Percentiles rank a stretch among this genome's conserved stretches.
phyloP scores from a whole-genome alignment of 2,113 vertebrate genomes.

The Rhineura floridana region DNA sequence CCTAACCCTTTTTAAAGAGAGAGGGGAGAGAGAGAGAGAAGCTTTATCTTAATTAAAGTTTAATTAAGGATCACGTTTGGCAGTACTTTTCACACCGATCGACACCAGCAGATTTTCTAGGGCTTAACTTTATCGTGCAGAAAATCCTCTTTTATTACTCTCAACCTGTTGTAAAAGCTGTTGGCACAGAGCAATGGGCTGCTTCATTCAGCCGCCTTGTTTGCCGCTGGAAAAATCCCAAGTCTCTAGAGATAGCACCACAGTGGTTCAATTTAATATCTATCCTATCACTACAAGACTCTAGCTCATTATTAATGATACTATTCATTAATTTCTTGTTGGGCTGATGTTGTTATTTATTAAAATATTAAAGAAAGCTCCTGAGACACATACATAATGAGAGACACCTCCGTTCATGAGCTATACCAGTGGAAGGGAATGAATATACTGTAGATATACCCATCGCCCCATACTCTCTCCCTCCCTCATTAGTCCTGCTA shows the following conservation, averaged over 20 bases:
- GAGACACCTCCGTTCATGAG: slow-evolving; percentile 86
- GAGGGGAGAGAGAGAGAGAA: slow-evolving; percentile 72
- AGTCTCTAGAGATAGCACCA: slow-evolving; percentile 96
- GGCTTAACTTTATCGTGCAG: slow-evolving; percentile 99
- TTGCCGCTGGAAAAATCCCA: slow-evolving; percentile 98
- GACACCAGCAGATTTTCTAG: slow-evolving; percentile 99
- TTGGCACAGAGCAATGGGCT: slow-evolving; percentile 92
- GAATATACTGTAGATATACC: slow-evolving; percentile 81
- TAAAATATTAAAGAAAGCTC: slow-evolving; percentile 99
- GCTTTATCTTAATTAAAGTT: slow-evolving; percentile 99
- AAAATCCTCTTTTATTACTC: slow-evolving; percentile 99
- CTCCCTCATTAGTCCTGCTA: slow-evolving; percentile 95
- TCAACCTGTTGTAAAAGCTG: slow-evolving; percentile 99
- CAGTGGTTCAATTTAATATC: slow-evolving; percentile 99
- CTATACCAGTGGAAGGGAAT: slow-evolving; percentile 73
- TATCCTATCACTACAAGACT: slow-evolving; percentile 97
- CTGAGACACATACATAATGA: slow-evolving; percentile 95
- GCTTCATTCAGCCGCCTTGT: slow-evolving; percentile 96
- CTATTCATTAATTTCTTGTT: slow-evolving; percentile 99
- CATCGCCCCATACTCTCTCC: slow-evolving; percentile 75
- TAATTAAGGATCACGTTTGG: slow-evolving; percentile 99
- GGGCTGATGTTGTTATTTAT: slow-evolving; percentile 99
- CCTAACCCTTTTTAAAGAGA: slow-evolving; percentile 74
- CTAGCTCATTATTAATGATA: slow-evolving; percentile 99
- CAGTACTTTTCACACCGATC: slow-evolving; percentile 99